Evolutionary conservation across 2,888 invertebrate species (phyloP).

Genomic region (Corbicula japonica): DNA sequence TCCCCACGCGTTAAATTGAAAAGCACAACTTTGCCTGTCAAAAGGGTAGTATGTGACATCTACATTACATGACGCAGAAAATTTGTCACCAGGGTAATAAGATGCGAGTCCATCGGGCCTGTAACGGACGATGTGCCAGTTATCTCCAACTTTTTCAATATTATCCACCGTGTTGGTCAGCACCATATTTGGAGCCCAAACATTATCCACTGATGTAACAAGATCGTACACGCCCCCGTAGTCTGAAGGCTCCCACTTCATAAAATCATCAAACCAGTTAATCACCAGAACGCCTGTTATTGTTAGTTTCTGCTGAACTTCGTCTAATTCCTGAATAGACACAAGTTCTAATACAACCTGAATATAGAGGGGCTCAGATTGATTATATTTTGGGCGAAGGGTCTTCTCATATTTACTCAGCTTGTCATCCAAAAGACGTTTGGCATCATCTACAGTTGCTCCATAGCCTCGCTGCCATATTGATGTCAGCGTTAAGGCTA

Average conservation of each 20-base stretch:
- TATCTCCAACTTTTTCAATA: slow-evolving; percentile 7
- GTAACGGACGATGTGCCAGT: slow-evolving; percentile 12
- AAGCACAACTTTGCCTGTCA: slow-evolving; percentile 32
- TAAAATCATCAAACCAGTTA: neutral
- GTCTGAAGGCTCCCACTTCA: slow-evolving; percentile 2
- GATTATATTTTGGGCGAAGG: neutral
- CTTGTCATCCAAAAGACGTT: too few relatives aligned
- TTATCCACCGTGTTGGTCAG: neutral
- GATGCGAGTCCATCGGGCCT: neutral
- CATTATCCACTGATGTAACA: too few relatives aligned
- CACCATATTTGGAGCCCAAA: slow-evolving; percentile 1
- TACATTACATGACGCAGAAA: slow-evolving; percentile 23
- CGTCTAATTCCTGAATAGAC: neutral
- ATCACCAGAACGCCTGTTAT: neutral
- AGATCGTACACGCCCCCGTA: neutral
- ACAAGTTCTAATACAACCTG: neutral
- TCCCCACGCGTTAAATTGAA: slow-evolving; percentile 31
- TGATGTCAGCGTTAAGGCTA: too few relatives aligned
- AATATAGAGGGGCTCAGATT: neutral
- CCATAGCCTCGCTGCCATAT: too few relatives aligned
- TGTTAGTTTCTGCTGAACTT: neutral
- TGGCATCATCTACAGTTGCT: too few relatives aligned
- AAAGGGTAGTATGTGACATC: slow-evolving; percentile 47
- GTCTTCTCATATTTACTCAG: neutral
- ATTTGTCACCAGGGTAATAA: neutral